Conservation (phyloP, 2,888 invertebrate genomes). For the Cyclophora punctaria region DNA sequence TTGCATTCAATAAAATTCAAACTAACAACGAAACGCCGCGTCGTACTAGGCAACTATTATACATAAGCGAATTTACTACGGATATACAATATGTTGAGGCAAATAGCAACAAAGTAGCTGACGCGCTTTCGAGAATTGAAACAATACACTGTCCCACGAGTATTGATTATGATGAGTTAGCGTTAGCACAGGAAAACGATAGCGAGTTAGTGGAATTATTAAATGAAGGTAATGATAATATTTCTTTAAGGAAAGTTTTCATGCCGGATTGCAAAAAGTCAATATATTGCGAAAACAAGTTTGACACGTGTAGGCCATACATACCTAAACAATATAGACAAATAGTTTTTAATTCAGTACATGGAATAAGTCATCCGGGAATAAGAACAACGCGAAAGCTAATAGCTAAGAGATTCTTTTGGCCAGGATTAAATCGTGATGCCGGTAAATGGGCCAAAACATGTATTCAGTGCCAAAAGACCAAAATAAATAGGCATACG, state of each 20-base stretch:
- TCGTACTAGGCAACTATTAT: conserved; percentile 1
- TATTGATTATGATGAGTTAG: conserved; percentile 12
- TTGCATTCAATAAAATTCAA: conserved; percentile 1
- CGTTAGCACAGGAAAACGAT: conserved; percentile 5
- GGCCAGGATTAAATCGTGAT: too few relatives aligned
- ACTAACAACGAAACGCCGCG: not conserved
- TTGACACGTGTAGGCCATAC: not conserved
- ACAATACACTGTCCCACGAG: conserved; percentile 8
- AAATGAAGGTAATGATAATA: not conserved
- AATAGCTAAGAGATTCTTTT: too few relatives aligned
- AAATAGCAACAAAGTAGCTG: conserved; percentile 9
- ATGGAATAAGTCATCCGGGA: too few relatives aligned
- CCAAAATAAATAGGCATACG: too few relatives aligned
- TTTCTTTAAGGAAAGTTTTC: not conserved
- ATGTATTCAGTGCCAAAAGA: too few relatives aligned
- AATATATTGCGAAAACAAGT: conserved; percentile 7
- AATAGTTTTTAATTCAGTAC: conserved; percentile 1
- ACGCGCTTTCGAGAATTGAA: conserved; percentile 11
- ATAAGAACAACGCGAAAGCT: too few relatives aligned
- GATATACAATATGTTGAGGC: conserved; percentile 8
- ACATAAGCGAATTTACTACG: conserved; percentile 6
- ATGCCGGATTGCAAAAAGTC: not conserved
- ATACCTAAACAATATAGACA: conserved; percentile 1
- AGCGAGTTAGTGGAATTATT: not conserved
- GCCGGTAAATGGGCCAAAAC: too few relatives aligned